Evolutionary conservation across 2,113 vertebrate genomes (phyloP), one percentile per base, ranked within the genome.

Genomic region (Drymodes brunneopygia): DNA sequence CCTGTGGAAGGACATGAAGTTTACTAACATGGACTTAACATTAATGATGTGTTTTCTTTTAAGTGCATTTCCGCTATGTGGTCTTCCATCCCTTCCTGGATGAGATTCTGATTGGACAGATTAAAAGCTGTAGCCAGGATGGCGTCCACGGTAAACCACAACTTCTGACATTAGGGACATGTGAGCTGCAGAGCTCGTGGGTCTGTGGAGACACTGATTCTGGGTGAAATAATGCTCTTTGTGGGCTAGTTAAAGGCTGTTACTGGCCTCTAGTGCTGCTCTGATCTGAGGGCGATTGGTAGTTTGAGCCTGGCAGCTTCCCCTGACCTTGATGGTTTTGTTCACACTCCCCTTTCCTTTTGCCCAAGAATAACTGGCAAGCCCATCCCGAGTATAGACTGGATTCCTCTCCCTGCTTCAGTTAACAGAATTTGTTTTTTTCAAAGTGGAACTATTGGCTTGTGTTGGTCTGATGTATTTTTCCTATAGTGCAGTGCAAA

Each of bases 21-120:
- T 83, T 27, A 1, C 53, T 60, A 21, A 42, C 27, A 5, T 3
- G 12, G n/a, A 28, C 69, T 4, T 70, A 40, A 78, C 31, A 1
- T 36, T 24, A 65, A 72, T 12, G 57, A 24, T 42, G 44, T 66
- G 12, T 48, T 95, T 82, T 61, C 23, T 78, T 93, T 79, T 6
- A 93, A 99, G 99, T 99, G 84, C 98, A 99, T 93, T 99, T 99
- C 92, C 98, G 99, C 61, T 99, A 99, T 0, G 99, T 99, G 67
- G 99, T 99, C 57, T 99, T 99, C 95, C 99, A 99, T 79, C 99
- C 99, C 0, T 99, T 99, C 96, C 98, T 99, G 95, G 99, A 99
- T 4, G 99, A 99, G 98, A 99, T 99, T 67, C 97, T 99, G 72
- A 96, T 99, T 1, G 99, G 99, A 33, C 99, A 99, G 95, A 99